Conservation (phyloP, 2,113 vertebrate species). For the Spermophilus dauricus region DNA sequence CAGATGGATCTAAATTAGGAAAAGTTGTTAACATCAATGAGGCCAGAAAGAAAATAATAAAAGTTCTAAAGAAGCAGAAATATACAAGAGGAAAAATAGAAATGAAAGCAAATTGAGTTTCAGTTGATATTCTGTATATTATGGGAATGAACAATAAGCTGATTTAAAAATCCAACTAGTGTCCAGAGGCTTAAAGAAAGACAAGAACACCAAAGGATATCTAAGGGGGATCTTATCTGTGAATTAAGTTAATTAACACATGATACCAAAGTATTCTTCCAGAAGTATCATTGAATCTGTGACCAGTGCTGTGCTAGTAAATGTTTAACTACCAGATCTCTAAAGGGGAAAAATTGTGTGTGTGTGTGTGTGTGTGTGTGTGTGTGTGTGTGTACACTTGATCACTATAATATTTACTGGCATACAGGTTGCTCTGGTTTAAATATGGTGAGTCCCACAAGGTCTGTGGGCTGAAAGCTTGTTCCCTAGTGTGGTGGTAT, state of each 20-base stretch:
- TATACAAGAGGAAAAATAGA: background rate
- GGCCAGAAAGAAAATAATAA: conserved; percentile 65
- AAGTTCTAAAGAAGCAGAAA: conserved; percentile 57
- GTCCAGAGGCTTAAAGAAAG: background rate
- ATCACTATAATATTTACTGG: background rate
- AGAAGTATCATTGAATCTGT: background rate
- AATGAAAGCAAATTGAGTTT: conserved; percentile 40
- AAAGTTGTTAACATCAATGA: conserved; percentile 77
- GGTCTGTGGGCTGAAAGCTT: background rate
- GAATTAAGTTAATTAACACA: conserved; percentile 9
- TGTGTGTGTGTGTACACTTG: background rate
- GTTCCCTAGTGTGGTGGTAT: background rate
- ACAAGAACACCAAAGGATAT: background rate
- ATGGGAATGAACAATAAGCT: background rate
- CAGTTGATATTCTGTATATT: background rate
- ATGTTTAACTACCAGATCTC: background rate
- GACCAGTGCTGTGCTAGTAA: background rate
- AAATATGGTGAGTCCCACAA: background rate
- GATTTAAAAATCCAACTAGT: background rate
- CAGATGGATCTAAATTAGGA: conserved; percentile 80
- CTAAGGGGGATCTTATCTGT: background rate
- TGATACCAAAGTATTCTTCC: background rate
- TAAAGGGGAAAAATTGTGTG: background rate
- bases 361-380: background rate
- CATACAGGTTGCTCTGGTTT: background rate